These are phyloP conservation scores for Pseudomyrmex sp. DNA, from an alignment of 1,140 invertebrate genomes.

Conservation along the genomic window DNA sequence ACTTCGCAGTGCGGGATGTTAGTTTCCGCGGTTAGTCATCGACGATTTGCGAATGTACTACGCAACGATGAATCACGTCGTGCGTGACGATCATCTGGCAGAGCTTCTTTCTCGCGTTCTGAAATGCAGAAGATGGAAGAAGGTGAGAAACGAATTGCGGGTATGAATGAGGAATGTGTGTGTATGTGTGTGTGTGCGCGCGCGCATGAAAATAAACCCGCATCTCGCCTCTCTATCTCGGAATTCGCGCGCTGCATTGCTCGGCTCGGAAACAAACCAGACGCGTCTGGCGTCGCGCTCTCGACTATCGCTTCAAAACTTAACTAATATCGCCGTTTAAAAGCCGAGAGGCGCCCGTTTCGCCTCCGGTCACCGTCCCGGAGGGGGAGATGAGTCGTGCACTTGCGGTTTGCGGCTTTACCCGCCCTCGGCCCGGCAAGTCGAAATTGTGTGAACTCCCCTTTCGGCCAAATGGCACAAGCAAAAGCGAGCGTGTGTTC, in stretches of 20 bases:
- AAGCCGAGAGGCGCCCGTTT: constrained; percentile 68
- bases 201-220: background rate
- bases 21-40: constrained; percentile 34
- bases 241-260: constrained; percentile 9
- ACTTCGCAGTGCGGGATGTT: background rate
- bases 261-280: background rate
- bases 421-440: constrained; percentile 7
- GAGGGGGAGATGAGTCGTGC: constrained; percentile 52
- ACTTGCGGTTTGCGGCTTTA: constrained; percentile 69
- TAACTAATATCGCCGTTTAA: constrained; percentile 72
- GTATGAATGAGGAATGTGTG: background rate
- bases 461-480: constrained; percentile 29
- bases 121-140: constrained; percentile 17
- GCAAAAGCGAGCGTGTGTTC: background rate
- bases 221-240: constrained; percentile 20
- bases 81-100: background rate
- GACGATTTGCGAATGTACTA: background rate
- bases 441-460: constrained; percentile 61
- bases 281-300: background rate
- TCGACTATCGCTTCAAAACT: constrained; percentile 53
- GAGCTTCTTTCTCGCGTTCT: constrained; percentile 9
- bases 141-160: background rate
- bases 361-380: constrained; percentile 65
- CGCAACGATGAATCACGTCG: constrained; percentile 36
- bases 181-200: no score